Base-by-base conservation (phyloP, 1,140 invertebrate genomes). In the Hyphantria cunea region DNA sequence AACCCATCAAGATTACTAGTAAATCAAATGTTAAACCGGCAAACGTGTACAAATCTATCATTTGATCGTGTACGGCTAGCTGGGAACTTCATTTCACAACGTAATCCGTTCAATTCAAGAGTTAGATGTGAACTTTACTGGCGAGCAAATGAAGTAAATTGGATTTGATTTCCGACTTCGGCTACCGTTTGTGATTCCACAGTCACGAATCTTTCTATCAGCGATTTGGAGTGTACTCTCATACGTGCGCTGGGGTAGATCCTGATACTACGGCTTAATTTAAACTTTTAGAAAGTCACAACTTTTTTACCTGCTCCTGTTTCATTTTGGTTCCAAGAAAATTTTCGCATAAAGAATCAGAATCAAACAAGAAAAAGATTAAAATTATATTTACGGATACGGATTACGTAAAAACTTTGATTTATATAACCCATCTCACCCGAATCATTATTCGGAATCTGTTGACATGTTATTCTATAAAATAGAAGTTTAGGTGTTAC, bases 91-190 rank as follows among this genome's bases (percentile, higher is more conserved):
- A 79, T 83, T 81, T 75, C 71, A 52, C 60, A 61, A 74, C 62
- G 78, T 89, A 86, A 89, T 89, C 80, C 78, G 74, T 78, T 84
- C 84, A 86, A 86, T 84, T 86, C 72, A 73, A 76, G 73, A 85
- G 76, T 84, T 85, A 72, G 70, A 86, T 84, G 80, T 80, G 84
- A 89, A 84, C 80, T 89, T 86, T 78, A 77, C 79, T 73, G 76
- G 76, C 67, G 84, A 78, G 77, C 76, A 83, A 89, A 86, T 89
- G 86, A 86, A 89, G 72, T 78, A 82, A 87, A 89, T 89, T 87
- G 78, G 76, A 89, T 89, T 86, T 84, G 76, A 89, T 89, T 81
- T 84, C 75, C 75, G 68, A 78, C 78, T 82, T 70, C 75, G 75
- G 73, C 76, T 81, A 69, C 74, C 74, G 78, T 84, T 86, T 84